A percentile compares a stretch with the other conserved stretches of the same genome.
These are phyloP conservation scores for Drosophila ironensis DNA, from an alignment of 1,140 invertebrate genomes.

Conservation along the genomic window DNA sequence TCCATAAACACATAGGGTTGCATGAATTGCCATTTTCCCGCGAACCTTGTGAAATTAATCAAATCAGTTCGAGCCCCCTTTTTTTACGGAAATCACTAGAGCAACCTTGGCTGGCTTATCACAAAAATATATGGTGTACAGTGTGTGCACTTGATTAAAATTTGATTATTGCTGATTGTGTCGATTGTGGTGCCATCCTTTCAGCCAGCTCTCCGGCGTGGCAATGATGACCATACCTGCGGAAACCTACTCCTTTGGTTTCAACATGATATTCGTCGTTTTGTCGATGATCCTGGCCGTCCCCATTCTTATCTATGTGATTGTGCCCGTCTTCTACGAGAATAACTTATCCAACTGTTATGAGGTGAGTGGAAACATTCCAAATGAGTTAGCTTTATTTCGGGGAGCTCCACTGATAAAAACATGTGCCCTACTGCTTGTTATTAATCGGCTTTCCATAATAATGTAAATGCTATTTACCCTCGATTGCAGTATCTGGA, in stretches of 20 bases:
- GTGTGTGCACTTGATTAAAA: no score
- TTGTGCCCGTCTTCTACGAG: constrained; percentile 91
- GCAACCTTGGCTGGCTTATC: not conserved
- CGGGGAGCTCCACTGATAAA: not conserved
- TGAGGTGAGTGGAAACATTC: constrained; percentile 84
- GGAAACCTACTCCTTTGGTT: no score
- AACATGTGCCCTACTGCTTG: no score
- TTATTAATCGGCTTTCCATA: not conserved
- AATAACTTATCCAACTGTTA: constrained; percentile 91
- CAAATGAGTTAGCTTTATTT: not conserved
- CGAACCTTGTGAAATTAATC: constrained; percentile 7
- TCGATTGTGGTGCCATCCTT: no score
- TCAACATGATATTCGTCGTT: no score
- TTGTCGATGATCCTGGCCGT: constrained; percentile 87
- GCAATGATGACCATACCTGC: no score
- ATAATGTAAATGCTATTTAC: not conserved
- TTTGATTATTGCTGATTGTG: no score
- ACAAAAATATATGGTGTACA: no score
- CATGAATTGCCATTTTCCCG: not conserved
- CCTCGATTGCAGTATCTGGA: constrained; percentile 89
- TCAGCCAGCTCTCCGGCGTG: no score
- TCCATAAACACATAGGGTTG: constrained; percentile 9
- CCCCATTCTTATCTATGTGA: constrained; percentile 86
- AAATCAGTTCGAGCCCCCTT: constrained; percentile 28
- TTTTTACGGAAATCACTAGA: constrained; percentile 8